A percentile compares a stretch with the other conserved stretches of the same genome.
Conservation (phyloP, 2,113 vertebrate species). For the Alaudala cheleensis region DNA sequence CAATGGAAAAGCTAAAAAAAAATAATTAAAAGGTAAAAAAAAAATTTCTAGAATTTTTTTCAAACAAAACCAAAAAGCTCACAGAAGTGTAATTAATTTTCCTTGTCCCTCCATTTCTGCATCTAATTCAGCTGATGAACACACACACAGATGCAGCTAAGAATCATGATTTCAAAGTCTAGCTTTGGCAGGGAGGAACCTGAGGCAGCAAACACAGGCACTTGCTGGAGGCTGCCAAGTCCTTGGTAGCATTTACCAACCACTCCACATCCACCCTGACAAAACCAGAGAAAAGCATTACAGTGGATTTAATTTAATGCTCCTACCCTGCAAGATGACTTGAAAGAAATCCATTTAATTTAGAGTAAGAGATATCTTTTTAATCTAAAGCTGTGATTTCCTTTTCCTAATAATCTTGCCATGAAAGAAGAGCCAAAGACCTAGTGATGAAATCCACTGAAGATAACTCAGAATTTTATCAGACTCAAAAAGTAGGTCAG, state of each 20-base stretch:
- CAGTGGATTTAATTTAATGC: neutral
- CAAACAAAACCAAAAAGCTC: neutral
- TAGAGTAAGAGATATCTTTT: neutral
- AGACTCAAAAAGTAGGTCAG: neutral
- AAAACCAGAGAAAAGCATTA: neutral
- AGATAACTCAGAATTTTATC: slow-evolving; percentile 44
- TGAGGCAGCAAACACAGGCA: neutral
- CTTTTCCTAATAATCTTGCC: neutral
- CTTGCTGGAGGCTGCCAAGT: neutral
- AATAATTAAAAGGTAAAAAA: neutral
- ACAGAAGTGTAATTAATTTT: neutral
- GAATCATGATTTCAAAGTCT: neutral
- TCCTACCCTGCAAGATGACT: neutral
- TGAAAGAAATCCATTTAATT: neutral
- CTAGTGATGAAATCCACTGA: slow-evolving; percentile 11
- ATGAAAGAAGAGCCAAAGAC: neutral
- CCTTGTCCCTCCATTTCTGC: neutral
- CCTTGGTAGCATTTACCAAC: neutral
- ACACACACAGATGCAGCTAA: neutral
- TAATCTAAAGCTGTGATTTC: slow-evolving; percentile 1
- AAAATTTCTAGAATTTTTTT: neutral
- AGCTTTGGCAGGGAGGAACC: neutral
- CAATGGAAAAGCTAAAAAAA: slow-evolving; percentile 88
- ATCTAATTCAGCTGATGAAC: neutral
- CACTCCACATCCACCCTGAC: neutral